Conservation (phyloP, 2,888 invertebrate genomes). For the Meloe dianella region DNA sequence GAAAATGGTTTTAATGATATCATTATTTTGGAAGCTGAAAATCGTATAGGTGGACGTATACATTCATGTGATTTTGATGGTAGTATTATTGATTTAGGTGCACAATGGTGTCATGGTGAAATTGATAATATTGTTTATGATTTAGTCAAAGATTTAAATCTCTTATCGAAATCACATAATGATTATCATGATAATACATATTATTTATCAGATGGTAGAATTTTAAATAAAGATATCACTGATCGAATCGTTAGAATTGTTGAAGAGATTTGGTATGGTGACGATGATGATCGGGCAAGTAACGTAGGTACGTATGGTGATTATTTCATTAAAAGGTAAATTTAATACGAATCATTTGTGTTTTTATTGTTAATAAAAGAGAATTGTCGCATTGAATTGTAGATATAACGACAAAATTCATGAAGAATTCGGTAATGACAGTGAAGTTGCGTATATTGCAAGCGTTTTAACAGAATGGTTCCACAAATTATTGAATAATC, state of each 20-base stretch:
- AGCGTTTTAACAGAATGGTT: conserved; percentile 50
- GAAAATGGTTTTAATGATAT: conserved; percentile 61
- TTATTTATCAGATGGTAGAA: conserved; percentile 48
- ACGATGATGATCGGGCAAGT: conserved; percentile 43
- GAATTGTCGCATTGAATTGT: conserved; percentile 21
- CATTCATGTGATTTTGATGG: conserved; percentile 46
- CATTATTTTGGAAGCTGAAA: conserved; percentile 58
- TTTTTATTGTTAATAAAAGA: background rate
- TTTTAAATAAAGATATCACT: conserved; percentile 46
- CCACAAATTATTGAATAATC: conserved; percentile 50
- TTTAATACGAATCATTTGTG: background rate
- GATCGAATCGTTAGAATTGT: conserved; percentile 45
- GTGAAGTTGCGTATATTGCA: conserved; percentile 37
- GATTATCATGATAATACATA: conserved; percentile 47
- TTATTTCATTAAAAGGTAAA: conserved; percentile 51
- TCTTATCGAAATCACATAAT: conserved; percentile 57
- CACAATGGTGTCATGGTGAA: conserved; percentile 59
- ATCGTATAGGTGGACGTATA: conserved; percentile 55
- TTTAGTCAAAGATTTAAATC: conserved; percentile 49
- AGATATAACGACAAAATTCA: conserved; percentile 43
- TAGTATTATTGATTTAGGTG: conserved; percentile 52
- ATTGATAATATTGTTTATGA: conserved; percentile 54
- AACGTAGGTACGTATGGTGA: conserved; percentile 48
- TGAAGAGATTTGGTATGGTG: conserved; percentile 39
- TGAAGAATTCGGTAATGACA: conserved; percentile 39